Percentiles rank a stretch among this genome's conserved stretches.
Evolutionary conservation across 2,113 vertebrate genomes (phyloP).

Genomic region (Stegastes partitus): DNA sequence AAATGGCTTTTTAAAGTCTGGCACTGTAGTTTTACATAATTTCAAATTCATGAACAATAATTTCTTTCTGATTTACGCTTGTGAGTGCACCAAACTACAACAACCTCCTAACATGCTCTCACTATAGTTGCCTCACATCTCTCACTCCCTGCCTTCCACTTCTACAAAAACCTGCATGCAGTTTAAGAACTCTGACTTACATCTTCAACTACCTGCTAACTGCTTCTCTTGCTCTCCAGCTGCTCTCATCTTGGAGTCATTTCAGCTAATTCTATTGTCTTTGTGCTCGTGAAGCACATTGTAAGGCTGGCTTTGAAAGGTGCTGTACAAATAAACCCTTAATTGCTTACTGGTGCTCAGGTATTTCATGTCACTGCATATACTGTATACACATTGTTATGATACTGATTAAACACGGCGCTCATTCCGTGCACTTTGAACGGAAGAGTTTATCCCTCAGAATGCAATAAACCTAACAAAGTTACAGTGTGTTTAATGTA

Average conservation of each 20-base stretch:
- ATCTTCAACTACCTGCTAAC: constrained; percentile 13
- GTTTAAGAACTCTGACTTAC: neutral
- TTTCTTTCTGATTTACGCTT: too few species aligned
- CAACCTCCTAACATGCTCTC: too few species aligned
- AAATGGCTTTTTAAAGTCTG: too few species aligned
- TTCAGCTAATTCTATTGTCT: neutral
- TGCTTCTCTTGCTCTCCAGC: neutral
- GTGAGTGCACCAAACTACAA: too few species aligned
- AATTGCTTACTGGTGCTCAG: constrained; percentile 26
- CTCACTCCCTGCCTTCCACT: too few species aligned
- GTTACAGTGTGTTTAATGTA: constrained; percentile 29
- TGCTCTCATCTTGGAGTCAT: neutral
- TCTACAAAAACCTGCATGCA: too few species aligned
- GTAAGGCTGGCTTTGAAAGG: constrained; percentile 24
- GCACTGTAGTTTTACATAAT: too few species aligned
- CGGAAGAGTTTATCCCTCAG: constrained; percentile 27
- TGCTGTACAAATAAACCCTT: constrained; percentile 43
- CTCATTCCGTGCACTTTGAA: constrained; percentile 28
- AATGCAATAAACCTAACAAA: constrained; percentile 43
- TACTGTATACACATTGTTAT: constrained; percentile 31
- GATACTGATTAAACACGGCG: constrained; percentile 39
- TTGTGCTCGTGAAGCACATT: constrained; percentile 16
- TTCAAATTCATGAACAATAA: too few species aligned
- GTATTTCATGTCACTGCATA: constrained; percentile 40
- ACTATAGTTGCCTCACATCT: too few species aligned